Evolutionary conservation across 2,888 invertebrate genomes (phyloP), one percentile per base, ranked within the genome.

Genomic region (Atrina japonica): DNA sequence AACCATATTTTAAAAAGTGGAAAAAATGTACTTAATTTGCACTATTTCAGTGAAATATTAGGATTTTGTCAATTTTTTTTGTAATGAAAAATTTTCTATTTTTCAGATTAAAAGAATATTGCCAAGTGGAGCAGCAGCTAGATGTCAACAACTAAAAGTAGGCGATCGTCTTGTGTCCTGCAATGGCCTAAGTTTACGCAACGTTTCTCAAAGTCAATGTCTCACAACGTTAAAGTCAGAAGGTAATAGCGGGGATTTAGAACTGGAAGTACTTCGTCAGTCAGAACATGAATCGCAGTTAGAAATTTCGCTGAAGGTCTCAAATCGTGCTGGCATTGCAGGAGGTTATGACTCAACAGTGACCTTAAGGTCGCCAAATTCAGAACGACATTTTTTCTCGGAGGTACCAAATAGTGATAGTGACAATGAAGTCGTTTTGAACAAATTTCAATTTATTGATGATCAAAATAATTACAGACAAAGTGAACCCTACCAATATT

Each of bases 81-180:
- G 11, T 11, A 35, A 35, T 35, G 35, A 35, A 35, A 7, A 35
- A 7, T 35, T 35, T 7, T 35, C 35, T 35, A 73, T 50, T 71
- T 82, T 82, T 29, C 85, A 88, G 88, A 81, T 88, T 16, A 86
- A 85, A 69, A 63, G 86, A 49, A 76, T 88, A 23, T 74, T 86
- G 27, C 82, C 85, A 7, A 82, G 83, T 68, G 87, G 88, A 43
- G 82, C 83, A n/a, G 86, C 85, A 66, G 78, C 84, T 3, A 95
- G 95, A 91, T 95, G 96, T 89, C 95, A 96, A 23, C 93, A 95
- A 82, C 92, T 97, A 73, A 93, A 94, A 83, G 93, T 96, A 70
- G 96, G 96, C 16, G 97, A 97, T 91, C 96, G 97, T 92, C 95
- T 97, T 76, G 94, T 97, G 14, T 95, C 96, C 91, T 95, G 96